Conservation (phyloP, 2,888 invertebrate species). For the Cryptus viduatorius region DNA sequence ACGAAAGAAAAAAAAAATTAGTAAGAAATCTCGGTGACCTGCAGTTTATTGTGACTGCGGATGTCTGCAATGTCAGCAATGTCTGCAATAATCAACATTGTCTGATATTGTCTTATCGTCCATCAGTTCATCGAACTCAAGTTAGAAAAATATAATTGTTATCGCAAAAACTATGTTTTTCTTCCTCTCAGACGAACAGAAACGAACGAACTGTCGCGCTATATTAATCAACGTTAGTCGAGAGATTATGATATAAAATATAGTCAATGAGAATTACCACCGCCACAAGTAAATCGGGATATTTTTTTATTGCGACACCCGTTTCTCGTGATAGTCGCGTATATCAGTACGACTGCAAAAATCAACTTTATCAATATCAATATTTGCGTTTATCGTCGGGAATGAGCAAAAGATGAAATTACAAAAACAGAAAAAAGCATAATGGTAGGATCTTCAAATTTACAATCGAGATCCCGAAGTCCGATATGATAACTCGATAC, state of each 20-base stretch:
- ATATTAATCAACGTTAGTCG: not conserved
- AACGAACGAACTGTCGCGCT: not conserved
- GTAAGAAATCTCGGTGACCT: not conserved
- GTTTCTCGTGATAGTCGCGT: no score
- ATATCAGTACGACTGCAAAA: not conserved
- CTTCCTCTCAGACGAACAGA: conserved; percentile 6
- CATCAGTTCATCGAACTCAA: conserved; percentile 1
- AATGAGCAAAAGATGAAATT: not conserved
- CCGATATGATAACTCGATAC: not conserved
- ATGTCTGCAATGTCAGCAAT: not conserved
- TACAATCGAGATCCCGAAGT: not conserved
- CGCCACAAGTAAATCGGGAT: not conserved
- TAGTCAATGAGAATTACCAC: not conserved
- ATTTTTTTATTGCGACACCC: not conserved
- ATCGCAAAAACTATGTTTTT: conserved; percentile 20
- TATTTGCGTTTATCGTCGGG: not conserved
- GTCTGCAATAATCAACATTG: not conserved
- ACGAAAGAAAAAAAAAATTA: conserved; percentile 40
- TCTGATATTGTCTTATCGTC: conserved; percentile 12
- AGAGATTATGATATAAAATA: not conserved
- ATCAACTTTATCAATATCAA: not conserved
- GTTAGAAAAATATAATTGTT: conserved; percentile 7
- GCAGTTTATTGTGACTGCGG: not conserved
- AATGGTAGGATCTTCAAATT: not conserved
- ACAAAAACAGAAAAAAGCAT: not conserved